Conservation (phyloP, 2,888 invertebrate genomes). For the Melanchra persicariae region DNA sequence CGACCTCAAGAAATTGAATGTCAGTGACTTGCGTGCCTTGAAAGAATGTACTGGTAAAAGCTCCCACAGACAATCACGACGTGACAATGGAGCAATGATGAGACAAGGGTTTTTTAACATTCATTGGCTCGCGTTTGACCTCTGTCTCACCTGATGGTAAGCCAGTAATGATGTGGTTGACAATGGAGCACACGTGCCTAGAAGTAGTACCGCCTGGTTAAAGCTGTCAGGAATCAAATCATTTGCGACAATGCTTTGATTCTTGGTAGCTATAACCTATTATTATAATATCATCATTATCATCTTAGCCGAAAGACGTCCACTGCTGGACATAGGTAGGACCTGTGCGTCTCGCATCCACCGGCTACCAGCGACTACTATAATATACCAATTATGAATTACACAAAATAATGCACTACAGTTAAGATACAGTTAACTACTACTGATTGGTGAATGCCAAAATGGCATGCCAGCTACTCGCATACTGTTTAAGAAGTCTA, state of each 20-base stretch:
- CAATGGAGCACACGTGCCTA: background rate
- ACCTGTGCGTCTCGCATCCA: no score
- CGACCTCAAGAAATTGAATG: slow-evolving; percentile 62
- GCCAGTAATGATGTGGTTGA: background rate
- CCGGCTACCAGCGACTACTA: no score
- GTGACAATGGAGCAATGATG: background rate
- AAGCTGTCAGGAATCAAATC: background rate
- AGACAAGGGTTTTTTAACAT: background rate
- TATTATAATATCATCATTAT: no score
- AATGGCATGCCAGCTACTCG: background rate
- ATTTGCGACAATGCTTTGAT: no score
- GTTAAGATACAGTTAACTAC: no score
- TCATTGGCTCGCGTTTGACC: background rate
- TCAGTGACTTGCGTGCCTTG: slow-evolving; percentile 48
- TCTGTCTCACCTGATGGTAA: background rate
- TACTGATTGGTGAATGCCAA: background rate
- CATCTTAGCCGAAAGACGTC: no score
- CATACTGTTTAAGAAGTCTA: background rate
- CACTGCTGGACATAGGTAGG: no score
- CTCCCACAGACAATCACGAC: background rate
- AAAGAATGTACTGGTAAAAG: slow-evolving; percentile 15
- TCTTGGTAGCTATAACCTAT: no score
- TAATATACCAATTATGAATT: no score
- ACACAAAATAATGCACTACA: no score
- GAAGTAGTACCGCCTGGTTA: background rate